Evolutionary conservation across 2,797 vertebrate genomes (phyloP).

Genomic region (Phoebastria nigripes): DNA sequence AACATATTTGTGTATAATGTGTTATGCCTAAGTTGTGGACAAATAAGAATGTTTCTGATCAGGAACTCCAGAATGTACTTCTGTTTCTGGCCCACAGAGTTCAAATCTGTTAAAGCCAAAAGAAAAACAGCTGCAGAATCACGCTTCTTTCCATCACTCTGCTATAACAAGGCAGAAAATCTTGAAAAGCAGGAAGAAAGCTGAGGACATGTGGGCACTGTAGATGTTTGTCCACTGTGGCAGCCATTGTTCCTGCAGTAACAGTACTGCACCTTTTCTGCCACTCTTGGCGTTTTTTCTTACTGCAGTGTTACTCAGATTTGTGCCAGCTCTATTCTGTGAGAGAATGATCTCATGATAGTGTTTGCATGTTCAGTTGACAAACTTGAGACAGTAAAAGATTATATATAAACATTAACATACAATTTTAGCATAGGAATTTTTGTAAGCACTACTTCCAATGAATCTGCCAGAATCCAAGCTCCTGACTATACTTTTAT

Average conservation of each 20-base stretch:
- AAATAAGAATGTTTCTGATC: not conserved
- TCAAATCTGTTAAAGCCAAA: not conserved
- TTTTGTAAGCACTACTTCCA: not conserved
- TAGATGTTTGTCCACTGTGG: not conserved
- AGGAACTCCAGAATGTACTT: not conserved
- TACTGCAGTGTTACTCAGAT: not conserved
- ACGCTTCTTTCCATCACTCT: not conserved
- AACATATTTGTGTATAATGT: not conserved
- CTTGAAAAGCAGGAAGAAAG: not conserved
- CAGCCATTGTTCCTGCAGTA: not conserved
- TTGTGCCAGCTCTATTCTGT: not conserved
- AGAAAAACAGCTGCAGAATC: not conserved
- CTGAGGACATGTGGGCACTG: accelerated
- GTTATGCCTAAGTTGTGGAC: not conserved
- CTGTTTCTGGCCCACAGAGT: not conserved
- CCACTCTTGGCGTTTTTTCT: not conserved
- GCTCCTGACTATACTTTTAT: not conserved
- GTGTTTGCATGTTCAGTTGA: not conserved
- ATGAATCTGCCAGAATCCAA: not conserved
- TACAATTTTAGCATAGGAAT: not conserved
- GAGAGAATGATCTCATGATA: not conserved
- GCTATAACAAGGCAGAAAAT: not conserved
- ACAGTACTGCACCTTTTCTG: not conserved
- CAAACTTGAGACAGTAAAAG: not conserved
- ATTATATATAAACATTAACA: not conserved